Evolutionary conservation across 1,140 invertebrate species (phyloP), one percentile per base, ranked within the genome.

Genomic region (Melitaea cinxia): DNA sequence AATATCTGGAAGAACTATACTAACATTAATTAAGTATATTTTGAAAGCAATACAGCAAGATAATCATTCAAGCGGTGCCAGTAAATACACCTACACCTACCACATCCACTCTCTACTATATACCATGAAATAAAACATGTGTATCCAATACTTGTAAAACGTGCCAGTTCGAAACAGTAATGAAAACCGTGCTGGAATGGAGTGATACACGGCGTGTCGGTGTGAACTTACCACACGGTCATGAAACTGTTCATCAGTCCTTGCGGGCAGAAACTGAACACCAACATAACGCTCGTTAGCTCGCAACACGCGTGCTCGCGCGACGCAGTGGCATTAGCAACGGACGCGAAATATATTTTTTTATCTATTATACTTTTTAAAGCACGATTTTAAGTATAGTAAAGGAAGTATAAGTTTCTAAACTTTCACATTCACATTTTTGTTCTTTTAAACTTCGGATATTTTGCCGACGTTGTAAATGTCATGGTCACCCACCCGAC

Each of bases 221-320:
- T 68, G 72, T 67, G 80, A 70, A 96, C 95, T 96, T 95, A 96
- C 95, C 95, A 96, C 86, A 96, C 94, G 89, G 94, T 95, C 94
- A 96, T 95, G 94, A 95, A 96, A 93, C 94, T 95, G 94, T 96
- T 96, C 94, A 96, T 94, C 92, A 96, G 94, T 95, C 95, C 95
- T 93, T 95, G 95, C 89, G 94, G 94, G 94, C 94, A 95, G 92
- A 94, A 94, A 94, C 94, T 95, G 93, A 91, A 91, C 89, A 91
- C 82, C 88, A 91, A 91, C 86, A 89, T 83, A 91, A 88, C 75
- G 73, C 77, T 63, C 63, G 65, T 70, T 73, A 70, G 64, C 70
- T 57, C 64, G 67, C 68, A 69, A 65, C 66, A 73, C 69, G 67
- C 62, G 53, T 54, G 33, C 50, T 17, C 24, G 47, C 68, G 39